Evolutionary conservation across 2,113 vertebrate species (phyloP).

Genomic region (Onychorhynchus coronatus): DNA sequence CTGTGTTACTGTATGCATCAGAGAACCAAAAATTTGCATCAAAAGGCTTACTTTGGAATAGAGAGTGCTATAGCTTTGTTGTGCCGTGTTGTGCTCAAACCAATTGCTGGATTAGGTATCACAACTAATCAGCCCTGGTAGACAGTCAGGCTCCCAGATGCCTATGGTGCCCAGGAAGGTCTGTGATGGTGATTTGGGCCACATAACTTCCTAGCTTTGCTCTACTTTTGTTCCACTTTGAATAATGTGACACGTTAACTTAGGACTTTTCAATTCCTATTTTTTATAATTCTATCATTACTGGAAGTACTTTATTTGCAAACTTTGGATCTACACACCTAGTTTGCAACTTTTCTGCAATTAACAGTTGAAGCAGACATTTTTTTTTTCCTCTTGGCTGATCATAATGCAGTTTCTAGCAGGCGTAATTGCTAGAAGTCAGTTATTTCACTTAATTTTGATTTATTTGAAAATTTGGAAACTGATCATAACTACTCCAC

Average conservation of each 20-base stretch:
- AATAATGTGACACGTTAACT: background rate
- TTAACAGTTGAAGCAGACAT: fast-evolving
- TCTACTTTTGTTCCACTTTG: background rate
- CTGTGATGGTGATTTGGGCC: background rate
- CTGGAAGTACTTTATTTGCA: background rate
- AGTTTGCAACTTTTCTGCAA: background rate
- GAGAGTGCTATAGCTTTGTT: background rate
- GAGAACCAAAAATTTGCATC: background rate
- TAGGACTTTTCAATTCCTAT: background rate
- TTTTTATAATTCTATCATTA: background rate
- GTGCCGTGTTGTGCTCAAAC: background rate
- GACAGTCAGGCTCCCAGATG: background rate
- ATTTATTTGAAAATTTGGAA: background rate
- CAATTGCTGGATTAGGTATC: background rate
- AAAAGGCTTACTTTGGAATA: background rate
- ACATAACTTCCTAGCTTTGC: background rate
- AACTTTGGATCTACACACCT: background rate
- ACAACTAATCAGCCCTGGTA: background rate
- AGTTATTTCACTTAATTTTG: background rate
- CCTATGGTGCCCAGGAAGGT: background rate
- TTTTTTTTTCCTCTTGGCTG: background rate
- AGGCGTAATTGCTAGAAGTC: background rate
- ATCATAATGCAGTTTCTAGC: background rate
- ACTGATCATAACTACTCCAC: background rate
- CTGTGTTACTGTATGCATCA: background rate